Evolutionary conservation across 1,140 invertebrate species (phyloP), one percentile per base, ranked within the genome.

Genomic region (Colletes gigas): DNA sequence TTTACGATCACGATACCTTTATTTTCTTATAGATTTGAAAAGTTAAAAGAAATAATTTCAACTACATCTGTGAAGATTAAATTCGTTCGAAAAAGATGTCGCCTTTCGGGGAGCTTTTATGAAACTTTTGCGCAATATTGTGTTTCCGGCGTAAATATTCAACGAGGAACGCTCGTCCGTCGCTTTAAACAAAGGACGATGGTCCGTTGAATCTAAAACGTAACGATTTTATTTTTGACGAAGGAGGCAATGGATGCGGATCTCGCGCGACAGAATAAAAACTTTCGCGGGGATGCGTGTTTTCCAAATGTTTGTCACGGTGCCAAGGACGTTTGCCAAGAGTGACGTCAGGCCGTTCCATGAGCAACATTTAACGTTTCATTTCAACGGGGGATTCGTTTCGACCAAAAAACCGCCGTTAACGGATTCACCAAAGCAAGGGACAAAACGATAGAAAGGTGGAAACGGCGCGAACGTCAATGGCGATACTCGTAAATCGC

Each of bases 221-320:
- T 60, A 78, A 41, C 55, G 44, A 78, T 70, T 70, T 78, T 78
- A 71, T 69, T 77, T 59, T 17, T 10, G 50, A 73, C 7, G 30
- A 8, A 15, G 6, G 44, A 4, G 44, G 9, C 6, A 3, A 47
- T 8, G 44, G 44, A 47, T 30, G 44, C 6, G 44, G 14, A 52
- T 7, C 7, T 70, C 21, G 6, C 15, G 7, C 14, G 4, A 5
- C 1, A 1, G 19, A 8, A 15, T 9, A 66, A 67, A 70, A 60
- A 21, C 17, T 62, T 52, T 9, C 55, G 44, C 19, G 41, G 7
- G 7, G 7, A 19, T 3, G 9, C 19, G 7, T 8, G 71, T 3
- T 68, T 44, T 21, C n/a, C 72, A 17, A 39, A 15, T n/a, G 17
- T 50, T 71, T 77, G 67, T 52, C 57, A 68, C 21, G 21, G 14